These are phyloP conservation scores for Tapera naevia DNA, from an alignment of 2,797 vertebrate species.

Conservation along the genomic window DNA sequence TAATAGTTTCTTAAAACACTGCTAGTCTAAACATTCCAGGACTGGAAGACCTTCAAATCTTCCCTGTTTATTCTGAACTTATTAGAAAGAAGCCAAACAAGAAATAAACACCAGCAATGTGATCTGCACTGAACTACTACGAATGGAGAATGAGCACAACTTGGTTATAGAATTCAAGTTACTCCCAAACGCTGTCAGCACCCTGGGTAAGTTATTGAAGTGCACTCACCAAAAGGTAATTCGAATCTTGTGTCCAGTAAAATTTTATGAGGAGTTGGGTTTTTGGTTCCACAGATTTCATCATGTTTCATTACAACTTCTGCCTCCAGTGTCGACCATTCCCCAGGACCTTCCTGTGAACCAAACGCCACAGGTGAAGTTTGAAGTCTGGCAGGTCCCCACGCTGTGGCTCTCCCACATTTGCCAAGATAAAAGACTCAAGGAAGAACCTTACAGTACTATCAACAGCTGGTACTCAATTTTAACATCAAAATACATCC, in stretches of 20 bases:
- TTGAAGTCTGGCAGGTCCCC: not conserved
- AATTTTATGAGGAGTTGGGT: constrained; percentile 90
- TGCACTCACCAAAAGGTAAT: constrained; percentile 90
- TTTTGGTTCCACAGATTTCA: constrained; percentile 96
- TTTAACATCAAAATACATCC: not conserved
- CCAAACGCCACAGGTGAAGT: constrained; percentile 32
- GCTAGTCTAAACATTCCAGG: not conserved
- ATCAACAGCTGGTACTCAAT: not conserved
- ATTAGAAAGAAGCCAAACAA: not conserved
- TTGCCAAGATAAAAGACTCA: not conserved
- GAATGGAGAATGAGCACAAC: not conserved
- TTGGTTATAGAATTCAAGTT: not conserved
- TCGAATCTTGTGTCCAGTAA: constrained; percentile 95
- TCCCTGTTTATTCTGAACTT: not conserved
- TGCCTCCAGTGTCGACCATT: constrained; percentile 90
- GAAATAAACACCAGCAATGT: not conserved
- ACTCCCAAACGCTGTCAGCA: not conserved
- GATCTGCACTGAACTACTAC: not conserved
- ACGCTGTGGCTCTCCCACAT: not conserved
- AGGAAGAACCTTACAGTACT: not conserved
- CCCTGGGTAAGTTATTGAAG: not conserved
- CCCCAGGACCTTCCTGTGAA: constrained; percentile 91
- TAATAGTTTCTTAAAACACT: not conserved
- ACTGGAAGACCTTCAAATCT: not conserved
- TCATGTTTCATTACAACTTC: constrained; percentile 96